Base-by-base conservation (phyloP, 1,140 invertebrate species). In the Caenorhabditis tropicalis region DNA sequence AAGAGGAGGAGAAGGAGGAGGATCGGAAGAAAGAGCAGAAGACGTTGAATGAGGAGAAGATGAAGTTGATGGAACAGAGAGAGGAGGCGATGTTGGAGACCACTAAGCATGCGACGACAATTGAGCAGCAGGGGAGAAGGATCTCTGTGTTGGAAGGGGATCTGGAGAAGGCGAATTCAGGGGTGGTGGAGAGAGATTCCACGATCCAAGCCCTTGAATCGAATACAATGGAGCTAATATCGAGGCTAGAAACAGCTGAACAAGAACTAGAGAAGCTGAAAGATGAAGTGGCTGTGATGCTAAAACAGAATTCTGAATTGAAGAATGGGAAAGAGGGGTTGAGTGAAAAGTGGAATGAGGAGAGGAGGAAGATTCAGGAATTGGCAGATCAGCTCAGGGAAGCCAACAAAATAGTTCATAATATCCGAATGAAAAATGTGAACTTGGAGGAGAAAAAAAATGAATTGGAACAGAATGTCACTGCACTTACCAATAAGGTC, bases 391-490 rank as follows among this genome's bases (percentile, higher is more conserved):
- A 56, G n/a, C 48, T 81, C 12, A 21, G 65, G 2, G 65, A 56
- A 12, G 31, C 65, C 3, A 56, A 84, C 46, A 51, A 65, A 80
- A 36, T 46, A n/a, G 43, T 56, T 2, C 82, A 84, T 6, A 49
- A 39, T 33, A 70, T 65, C 15, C 27, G 82, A 56, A 49, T 60
- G 31, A 36, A 65, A 21, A 49, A 51, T 43, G 58, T 74, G 48
- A 51, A 80, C n/a, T 33, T 74, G 70, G 43, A 80, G 24, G 74
- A 84, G 48, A 39, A 79, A 21, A 79, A 65, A 36, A 84, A 53
- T n/a, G 74, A 48, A 46, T 31, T 46, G 53, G 74, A 84, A 4
- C 58, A 84, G 53, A 84, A 84, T 43, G 46, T 80, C 24, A 46
- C 82, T 1, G 82, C 21, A 12, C 39, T 84, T 24, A 56, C 49